These are phyloP conservation scores for Drosophila putrida DNA, from an alignment of 2,888 invertebrate species.

Conservation along the genomic window DNA sequence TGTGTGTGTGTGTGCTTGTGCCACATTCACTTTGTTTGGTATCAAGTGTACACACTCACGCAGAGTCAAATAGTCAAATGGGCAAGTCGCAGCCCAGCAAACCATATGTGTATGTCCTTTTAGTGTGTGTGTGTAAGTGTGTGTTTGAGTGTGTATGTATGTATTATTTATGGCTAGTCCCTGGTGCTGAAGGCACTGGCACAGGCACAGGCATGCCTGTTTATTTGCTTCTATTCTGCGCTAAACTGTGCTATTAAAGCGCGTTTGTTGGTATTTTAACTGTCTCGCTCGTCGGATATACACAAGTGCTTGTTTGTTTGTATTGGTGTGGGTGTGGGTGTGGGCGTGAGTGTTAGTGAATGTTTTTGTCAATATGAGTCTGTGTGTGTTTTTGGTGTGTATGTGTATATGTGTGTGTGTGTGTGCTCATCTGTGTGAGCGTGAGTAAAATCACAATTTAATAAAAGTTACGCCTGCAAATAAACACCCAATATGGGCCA, in stretches of 20 bases:
- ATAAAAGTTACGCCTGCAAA: conserved; percentile 79
- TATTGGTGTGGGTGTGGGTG: conserved; percentile 16
- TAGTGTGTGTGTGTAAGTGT: conserved; percentile 22
- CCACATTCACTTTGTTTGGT: conserved; percentile 72
- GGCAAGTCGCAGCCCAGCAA: conserved; percentile 36
- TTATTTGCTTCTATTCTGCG: conserved; percentile 81
- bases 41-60: conserved; percentile 70
- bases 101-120: conserved; percentile 30
- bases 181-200: conserved; percentile 58
- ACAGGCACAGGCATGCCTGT: conserved; percentile 67
- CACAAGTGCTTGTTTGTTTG: conserved; percentile 37
- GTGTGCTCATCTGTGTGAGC: conserved; percentile 5
- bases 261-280: conserved; percentile 78
- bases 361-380: conserved; percentile 1
- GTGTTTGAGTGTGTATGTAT: conserved; percentile 17
- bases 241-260: conserved; percentile 80
- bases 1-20: conserved; percentile 52
- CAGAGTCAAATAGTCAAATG: conserved; percentile 60
- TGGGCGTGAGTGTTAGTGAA: conserved; percentile 15
- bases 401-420: conserved; percentile 6
- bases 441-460: conserved; percentile 79
- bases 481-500: conserved; percentile 61
- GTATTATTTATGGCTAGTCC: conserved; percentile 63
- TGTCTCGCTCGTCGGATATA: conserved; percentile 56
- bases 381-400: conserved; percentile 9